A percentile compares a stretch with the other conserved stretches of the same genome.
Conservation (phyloP, 2,797 vertebrate species). For the Gadopsis marmoratus region DNA sequence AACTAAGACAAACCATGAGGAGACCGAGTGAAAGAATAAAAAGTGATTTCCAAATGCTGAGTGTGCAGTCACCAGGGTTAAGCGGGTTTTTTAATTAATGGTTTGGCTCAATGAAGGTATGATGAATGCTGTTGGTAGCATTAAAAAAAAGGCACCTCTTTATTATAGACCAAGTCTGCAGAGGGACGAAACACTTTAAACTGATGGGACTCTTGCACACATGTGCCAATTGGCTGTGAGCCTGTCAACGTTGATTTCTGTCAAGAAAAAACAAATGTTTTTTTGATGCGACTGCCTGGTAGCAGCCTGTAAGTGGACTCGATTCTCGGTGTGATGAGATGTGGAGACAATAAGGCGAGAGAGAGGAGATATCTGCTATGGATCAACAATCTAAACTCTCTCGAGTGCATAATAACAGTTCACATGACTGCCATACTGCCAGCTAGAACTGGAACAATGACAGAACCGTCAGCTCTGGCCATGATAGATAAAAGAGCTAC, state of each 20-base stretch:
- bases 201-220: constrained; percentile 24
- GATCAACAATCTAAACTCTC: constrained; percentile 81
- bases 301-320: constrained; percentile 54
- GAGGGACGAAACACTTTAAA: constrained; percentile 56
- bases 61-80: constrained; percentile 39
- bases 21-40: constrained; percentile 22
- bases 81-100: constrained; percentile 31
- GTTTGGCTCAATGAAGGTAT: constrained; percentile 42
- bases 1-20: constrained; percentile 61
- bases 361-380: constrained; percentile 79
- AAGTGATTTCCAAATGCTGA: constrained; percentile 38
- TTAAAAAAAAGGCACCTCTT: constrained; percentile 84
- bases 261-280: constrained; percentile 14
- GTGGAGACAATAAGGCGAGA: constrained; percentile 84
- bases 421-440: constrained; percentile 68
- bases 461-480: constrained; percentile 64
- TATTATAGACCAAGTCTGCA: constrained; percentile 58
- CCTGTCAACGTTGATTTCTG: constrained; percentile 22
- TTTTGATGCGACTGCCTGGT: constrained; percentile 43
- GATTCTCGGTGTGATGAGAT: constrained; percentile 69
- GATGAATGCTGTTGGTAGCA: constrained; percentile 45
- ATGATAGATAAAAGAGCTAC: constrained; percentile 82
- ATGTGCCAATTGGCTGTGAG: constrained; percentile 22
- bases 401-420: constrained; percentile 82
- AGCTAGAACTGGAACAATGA: constrained; percentile 68